Evolutionary conservation across 2,888 invertebrate genomes (phyloP), one percentile per base, ranked within the genome.

Genomic region (Cheilosia grossa): DNA sequence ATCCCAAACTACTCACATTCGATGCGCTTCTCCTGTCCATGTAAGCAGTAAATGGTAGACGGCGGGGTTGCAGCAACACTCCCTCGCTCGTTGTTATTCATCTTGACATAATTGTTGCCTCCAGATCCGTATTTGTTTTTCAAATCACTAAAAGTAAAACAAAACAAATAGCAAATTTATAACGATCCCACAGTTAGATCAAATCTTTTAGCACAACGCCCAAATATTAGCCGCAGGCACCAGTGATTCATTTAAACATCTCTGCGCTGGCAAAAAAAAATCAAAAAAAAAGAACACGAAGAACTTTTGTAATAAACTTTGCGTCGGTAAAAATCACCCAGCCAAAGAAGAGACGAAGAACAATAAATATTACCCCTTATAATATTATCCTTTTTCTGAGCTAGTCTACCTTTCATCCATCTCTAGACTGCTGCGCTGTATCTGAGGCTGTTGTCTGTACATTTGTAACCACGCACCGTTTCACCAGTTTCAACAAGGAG

Each of bases 71-170:
- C 53, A 9, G 59, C 59, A 5, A 49, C 1, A 13, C 44, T 15
- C 17, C 64, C 59, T 17, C 10, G 37, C 10, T 75, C 69, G 6
- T 42, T 53, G 44, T 37, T 67, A n/a, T 9, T 42, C 56, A n/a
- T 63, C 9, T 30, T 24, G 19, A 42, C 30, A 67, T 78, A 66
- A 42, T 82, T 82, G 19, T 69, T 82, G 1, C 63, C 24, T 5
- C 72, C 37, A 10, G 82, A 49, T 73, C 82, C 82, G 51, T 82
- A 82, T 40, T 61, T 73, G 4, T 56, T 61, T 61, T 67, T 59
- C n/a, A 73, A 54, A 33, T 73, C 73, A 51, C 82, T 82, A n/a
- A 54, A 67, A 54, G 37, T 15, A 0, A 44, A 59, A 42, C 56
- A 54, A 37, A 51, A 72, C 13, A 15, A 53, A n/a, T n/a, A 37